Conservation (phyloP, 2,888 invertebrate species). For the Zhuqinia jingwanae region DNA sequence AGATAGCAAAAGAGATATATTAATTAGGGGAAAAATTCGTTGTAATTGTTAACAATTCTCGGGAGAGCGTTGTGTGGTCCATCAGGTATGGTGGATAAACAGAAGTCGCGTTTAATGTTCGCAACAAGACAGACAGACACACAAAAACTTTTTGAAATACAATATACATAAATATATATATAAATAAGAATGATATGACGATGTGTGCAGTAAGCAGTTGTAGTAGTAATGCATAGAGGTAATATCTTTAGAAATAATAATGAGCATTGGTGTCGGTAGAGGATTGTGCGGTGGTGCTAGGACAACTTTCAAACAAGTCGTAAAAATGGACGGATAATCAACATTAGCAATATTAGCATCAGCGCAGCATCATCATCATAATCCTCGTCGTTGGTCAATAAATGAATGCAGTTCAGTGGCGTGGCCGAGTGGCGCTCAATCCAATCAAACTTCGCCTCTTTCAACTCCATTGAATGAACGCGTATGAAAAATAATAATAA, state of each 20-base stretch:
- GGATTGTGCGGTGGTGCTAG: conserved; percentile 51
- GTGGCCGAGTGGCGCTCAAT: conserved; percentile 18
- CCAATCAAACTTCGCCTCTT: conserved; percentile 42
- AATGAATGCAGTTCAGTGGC: conserved; percentile 53
- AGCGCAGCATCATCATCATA: neutral
- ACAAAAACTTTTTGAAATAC: too few species aligned
- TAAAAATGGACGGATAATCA: conserved; percentile 51
- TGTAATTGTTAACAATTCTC: too few species aligned
- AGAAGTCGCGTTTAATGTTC: too few species aligned
- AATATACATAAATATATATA: too few species aligned
- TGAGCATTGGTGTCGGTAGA: conserved; percentile 18
- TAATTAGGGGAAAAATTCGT: too few species aligned
- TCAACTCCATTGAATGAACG: conserved; percentile 38
- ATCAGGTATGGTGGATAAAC: too few species aligned
- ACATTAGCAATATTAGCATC: conserved; percentile 7
- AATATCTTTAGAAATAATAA: conserved; percentile 13
- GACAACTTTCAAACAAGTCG: conserved; percentile 66
- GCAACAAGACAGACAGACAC: too few species aligned
- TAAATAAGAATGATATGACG: neutral
- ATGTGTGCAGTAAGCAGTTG: neutral
- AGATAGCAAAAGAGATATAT: too few species aligned
- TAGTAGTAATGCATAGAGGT: neutral
- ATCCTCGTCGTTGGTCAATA: conserved; percentile 14
- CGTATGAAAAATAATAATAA: neutral
- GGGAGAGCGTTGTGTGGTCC: too few species aligned